phyloP scores from a whole-genome alignment of 2,113 vertebrate species.

The Percopsis transmontana region DNA sequence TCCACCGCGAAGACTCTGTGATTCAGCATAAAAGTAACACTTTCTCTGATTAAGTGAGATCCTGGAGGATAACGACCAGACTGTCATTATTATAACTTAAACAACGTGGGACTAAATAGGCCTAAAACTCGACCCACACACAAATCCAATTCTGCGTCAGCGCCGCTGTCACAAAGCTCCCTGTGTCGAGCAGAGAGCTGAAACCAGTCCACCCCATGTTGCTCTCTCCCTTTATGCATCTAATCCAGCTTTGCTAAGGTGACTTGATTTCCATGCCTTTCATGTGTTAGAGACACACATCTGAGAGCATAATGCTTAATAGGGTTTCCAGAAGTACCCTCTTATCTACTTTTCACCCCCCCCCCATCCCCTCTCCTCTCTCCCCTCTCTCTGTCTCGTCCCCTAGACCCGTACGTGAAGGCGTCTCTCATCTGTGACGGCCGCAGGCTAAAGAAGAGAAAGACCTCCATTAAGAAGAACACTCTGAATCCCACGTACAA shows the following conservation, averaged over 20 bases:
- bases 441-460: conserved; percentile 90
- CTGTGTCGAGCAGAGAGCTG: conserved; percentile 32
- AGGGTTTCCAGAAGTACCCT: conserved; percentile 27
- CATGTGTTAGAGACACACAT: conserved; percentile 46
- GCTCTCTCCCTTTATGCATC: conserved; percentile 53
- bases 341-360: background rate
- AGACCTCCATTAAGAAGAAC: conserved; percentile 96
- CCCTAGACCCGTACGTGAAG: conserved; percentile 90
- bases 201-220: conserved; percentile 48
- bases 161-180: conserved; percentile 32
- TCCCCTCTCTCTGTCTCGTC: background rate
- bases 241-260: conserved; percentile 65
- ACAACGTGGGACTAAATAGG: conserved; percentile 22
- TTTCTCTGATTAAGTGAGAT: conserved; percentile 31
- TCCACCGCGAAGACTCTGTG: background rate
- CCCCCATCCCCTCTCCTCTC: background rate
- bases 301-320: conserved; percentile 43
- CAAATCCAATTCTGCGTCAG: conserved; percentile 20
- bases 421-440: conserved; percentile 91
- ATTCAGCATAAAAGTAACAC: too few species aligned
- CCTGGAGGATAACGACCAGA: conserved; percentile 28
- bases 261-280: conserved; percentile 63
- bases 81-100: conserved; percentile 2
- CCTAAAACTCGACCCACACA: conserved; percentile 23
- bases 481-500: conserved; percentile 93